phyloP scores from a whole-genome alignment of 2,888 invertebrate genomes.

The Eristalinus aeneus region DNA sequence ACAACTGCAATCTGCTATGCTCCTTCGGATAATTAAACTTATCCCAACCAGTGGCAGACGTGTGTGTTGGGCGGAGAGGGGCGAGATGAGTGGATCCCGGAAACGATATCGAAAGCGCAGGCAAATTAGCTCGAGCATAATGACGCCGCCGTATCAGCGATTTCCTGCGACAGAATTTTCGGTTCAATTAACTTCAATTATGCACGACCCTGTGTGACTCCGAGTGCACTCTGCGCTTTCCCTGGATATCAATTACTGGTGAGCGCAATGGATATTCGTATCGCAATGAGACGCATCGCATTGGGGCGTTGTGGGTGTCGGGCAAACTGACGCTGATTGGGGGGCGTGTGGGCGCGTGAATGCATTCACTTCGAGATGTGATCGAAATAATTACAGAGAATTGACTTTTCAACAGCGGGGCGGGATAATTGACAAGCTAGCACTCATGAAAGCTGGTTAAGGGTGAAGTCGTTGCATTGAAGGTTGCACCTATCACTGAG shows the following conservation, averaged over 20 bases:
- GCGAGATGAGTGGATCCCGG: background rate
- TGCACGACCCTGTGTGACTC: constrained; percentile 18
- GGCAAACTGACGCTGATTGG: background rate
- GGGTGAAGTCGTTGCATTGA: background rate
- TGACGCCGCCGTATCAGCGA: constrained; percentile 52
- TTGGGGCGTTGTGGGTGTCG: background rate
- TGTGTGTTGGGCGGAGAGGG: background rate
- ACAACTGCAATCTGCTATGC: constrained; percentile 43
- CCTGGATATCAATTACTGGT: constrained; percentile 56
- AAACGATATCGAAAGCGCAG: background rate
- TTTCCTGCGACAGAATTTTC: constrained; percentile 65
- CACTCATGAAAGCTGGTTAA: background rate
- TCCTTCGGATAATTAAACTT: constrained; percentile 52
- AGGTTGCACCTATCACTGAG: background rate
- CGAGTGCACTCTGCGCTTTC: constrained; percentile 26
- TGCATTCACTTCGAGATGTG: constrained; percentile 29
- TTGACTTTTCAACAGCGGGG: constrained; percentile 5
- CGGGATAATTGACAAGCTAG: background rate
- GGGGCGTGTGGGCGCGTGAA: background rate
- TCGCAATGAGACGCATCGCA: background rate
- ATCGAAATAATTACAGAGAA: constrained; percentile 42
- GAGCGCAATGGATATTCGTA: background rate
- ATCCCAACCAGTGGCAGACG: background rate
- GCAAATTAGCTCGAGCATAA: constrained; percentile 62
- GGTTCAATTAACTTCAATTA: constrained; percentile 69